Percentiles rank a stretch among this genome's conserved stretches.
Conservation (phyloP, 2,113 vertebrate species). For the Solea senegalensis region DNA sequence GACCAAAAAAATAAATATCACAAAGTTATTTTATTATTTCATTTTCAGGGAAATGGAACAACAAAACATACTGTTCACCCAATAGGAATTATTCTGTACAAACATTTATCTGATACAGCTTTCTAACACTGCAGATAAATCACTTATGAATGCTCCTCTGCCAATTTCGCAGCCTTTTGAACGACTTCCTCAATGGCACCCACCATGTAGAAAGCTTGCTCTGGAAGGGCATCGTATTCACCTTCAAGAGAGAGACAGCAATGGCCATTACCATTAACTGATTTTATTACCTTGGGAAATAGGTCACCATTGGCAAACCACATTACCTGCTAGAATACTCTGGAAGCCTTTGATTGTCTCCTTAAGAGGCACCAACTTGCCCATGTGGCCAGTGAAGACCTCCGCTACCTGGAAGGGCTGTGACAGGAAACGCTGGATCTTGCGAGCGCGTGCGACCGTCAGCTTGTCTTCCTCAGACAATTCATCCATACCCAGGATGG, state of each 20-base stretch:
- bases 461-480: slow-evolving; percentile 96
- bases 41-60: slow-evolving; percentile 37
- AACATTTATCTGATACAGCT: slow-evolving; percentile 4
- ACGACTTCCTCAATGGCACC: slow-evolving; percentile 94
- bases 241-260: slow-evolving; percentile 73
- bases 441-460: slow-evolving; percentile 93
- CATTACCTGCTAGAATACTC: slow-evolving; percentile 88
- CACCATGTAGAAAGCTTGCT: slow-evolving; percentile 98
- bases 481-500: slow-evolving; percentile 98
- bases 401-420: slow-evolving; percentile 99
- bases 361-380: slow-evolving; percentile 95
- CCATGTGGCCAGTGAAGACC: slow-evolving; percentile 95
- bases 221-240: slow-evolving; percentile 91
- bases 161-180: slow-evolving; percentile 51
- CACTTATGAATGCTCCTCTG: slow-evolving; percentile 47
- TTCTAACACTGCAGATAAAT: not conserved
- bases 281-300: not conserved
- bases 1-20: slow-evolving; percentile 3
- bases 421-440: slow-evolving; percentile 97
- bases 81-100: slow-evolving; percentile 57
- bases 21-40: slow-evolving; percentile 35
- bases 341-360: slow-evolving; percentile 94
- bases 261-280: not conserved
- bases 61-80: slow-evolving; percentile 40
- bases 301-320: not conserved